phyloP scores from a whole-genome alignment of 2,797 vertebrate genomes.

The Thripadectes ignobilis region DNA sequence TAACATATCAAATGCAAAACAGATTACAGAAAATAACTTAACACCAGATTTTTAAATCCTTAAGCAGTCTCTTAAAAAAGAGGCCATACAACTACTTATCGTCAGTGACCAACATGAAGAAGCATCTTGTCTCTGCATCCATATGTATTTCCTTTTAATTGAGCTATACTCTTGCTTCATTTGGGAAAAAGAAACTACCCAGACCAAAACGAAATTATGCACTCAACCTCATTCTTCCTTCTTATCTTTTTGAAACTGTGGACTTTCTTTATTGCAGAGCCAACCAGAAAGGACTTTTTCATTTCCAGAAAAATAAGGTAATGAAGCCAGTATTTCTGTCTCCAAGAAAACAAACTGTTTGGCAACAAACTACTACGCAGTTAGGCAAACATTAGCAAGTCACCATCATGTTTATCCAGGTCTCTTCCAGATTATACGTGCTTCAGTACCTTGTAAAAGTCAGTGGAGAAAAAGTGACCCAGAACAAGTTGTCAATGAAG shows the following conservation, averaged over 20 bases:
- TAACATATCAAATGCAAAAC: neutral
- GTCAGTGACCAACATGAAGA: neutral
- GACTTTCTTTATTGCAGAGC: neutral
- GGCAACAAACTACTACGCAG: neutral
- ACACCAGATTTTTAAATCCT: neutral
- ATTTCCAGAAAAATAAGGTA: neutral
- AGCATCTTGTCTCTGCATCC: neutral
- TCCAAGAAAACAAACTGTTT: neutral
- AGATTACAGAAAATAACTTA: neutral
- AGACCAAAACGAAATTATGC: neutral
- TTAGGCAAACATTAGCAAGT: neutral
- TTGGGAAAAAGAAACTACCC: rapidly evolving
- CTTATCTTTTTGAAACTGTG: neutral
- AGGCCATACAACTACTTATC: neutral
- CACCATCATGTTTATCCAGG: neutral
- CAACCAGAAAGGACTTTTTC: neutral
- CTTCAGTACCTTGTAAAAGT: neutral
- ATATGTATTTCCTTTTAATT: neutral
- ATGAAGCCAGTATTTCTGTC: neutral
- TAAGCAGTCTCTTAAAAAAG: neutral
- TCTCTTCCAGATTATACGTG: neutral
- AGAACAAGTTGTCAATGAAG: neutral
- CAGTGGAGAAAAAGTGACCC: neutral
- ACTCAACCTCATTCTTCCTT: neutral
- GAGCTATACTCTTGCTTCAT: neutral